Evolutionary conservation across 2,797 vertebrate species (phyloP), one percentile per base, ranked within the genome.

Genomic region (Urophycis tenuis): DNA sequence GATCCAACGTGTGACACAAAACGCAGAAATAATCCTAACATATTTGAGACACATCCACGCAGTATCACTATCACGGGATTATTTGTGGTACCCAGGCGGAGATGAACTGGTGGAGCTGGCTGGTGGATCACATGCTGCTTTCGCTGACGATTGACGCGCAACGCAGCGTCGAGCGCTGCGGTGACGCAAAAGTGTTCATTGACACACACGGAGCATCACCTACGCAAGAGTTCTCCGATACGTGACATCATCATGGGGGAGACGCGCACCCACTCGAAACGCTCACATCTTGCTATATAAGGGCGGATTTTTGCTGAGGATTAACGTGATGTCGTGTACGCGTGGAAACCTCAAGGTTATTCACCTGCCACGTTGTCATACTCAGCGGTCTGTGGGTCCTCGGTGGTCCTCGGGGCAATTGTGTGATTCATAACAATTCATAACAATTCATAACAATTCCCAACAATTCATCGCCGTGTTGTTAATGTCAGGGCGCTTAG

Each of bases 41-140:
- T 45, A 79, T 1, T 72, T 32, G 78, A 76, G n/a, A 30, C 76
- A 10, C 69, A 81, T 87, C 84, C 81, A 77, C 77, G 7, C 71
- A 34, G 60, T 75, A 77, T 80, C 75, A 34, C 79, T 72, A 64
- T 71, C 69, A 25, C 19, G 75, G 74, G 77, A 29, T 81, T 64
- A 69, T 60, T 60, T 85, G 80, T 84, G 87, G 80, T 79, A 33
- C 81, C 33, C 80, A 70, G 0, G 83, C 80, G 35, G 25, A 80
- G 85, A 41, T 41, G 3, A 41, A 12, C 25, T 29, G 3, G 25
- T 12, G 60, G 84, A 75, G 88, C 77, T 77, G 74, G 81, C n/a
- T 41, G 39, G 39, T 41, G 81, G 75, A 85, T 92, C 91, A 92
- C 91, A 81, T 85, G 90, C 87, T 80, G 83, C 86, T 80, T 83